phyloP scores from a whole-genome alignment of 2,113 vertebrate species.

The Epinephelus fuscoguttatus region DNA sequence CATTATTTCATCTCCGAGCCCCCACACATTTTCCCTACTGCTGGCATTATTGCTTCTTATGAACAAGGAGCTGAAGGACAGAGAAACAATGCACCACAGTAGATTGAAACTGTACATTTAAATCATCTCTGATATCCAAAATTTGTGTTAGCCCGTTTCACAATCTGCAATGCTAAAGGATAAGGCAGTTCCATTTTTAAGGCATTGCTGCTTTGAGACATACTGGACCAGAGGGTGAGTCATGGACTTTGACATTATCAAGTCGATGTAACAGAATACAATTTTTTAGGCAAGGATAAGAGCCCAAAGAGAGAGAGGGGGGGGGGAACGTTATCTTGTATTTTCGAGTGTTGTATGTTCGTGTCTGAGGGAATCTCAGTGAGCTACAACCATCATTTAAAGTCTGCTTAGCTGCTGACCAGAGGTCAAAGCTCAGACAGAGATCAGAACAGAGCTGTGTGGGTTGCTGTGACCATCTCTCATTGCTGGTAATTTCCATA shows the following conservation, averaged over 20 bases:
- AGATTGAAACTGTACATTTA: constrained; percentile 66
- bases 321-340: constrained; percentile 49
- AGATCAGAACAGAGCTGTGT: constrained; percentile 73
- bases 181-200: constrained; percentile 85
- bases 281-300: constrained; percentile 53
- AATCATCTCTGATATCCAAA: constrained; percentile 64
- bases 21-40: constrained; percentile 75
- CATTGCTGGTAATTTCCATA: constrained; percentile 99
- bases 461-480: constrained; percentile 82
- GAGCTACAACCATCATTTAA: constrained; percentile 75
- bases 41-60: constrained; percentile 90
- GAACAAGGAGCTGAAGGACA: constrained; percentile 69
- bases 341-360: constrained; percentile 60
- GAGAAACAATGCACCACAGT: constrained; percentile 67
- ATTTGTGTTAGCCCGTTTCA: constrained; percentile 62
- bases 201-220: constrained; percentile 84
- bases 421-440: constrained; percentile 74
- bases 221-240: constrained; percentile 62
- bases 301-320: constrained; percentile 47
- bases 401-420: constrained; percentile 78
- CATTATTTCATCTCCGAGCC: constrained; percentile 81
- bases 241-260: constrained; percentile 36
- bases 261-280: constrained; percentile 53
- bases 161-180: constrained; percentile 83
- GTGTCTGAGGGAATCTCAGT: constrained; percentile 64